Conservation (phyloP, 2,113 vertebrate genomes). For the Paralichthys olivaceus region DNA sequence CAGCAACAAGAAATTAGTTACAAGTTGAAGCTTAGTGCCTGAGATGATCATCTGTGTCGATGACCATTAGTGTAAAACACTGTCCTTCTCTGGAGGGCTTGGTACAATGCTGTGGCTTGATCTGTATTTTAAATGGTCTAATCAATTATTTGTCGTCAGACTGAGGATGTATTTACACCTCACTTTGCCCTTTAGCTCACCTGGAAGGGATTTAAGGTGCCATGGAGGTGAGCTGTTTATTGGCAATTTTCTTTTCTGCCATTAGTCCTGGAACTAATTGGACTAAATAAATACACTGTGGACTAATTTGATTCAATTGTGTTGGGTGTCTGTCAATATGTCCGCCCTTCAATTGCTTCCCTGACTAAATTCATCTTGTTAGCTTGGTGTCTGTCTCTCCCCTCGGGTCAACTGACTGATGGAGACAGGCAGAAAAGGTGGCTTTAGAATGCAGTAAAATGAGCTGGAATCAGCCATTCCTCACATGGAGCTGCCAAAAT, state of each 20-base stretch:
- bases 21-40: conserved; percentile 7
- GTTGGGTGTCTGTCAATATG: conserved; percentile 75
- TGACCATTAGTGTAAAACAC: conserved; percentile 24
- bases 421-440: conserved; percentile 41
- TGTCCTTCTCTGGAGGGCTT: conserved; percentile 17
- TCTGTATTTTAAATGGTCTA: conserved; percentile 34
- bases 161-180: conserved; percentile 22
- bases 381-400: conserved; percentile 60
- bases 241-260: conserved; percentile 61
- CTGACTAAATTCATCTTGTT: conserved; percentile 72
- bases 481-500: conserved; percentile 17
- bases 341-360: conserved; percentile 68
- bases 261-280: conserved; percentile 74
- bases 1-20: neutral
- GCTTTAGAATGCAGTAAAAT: conserved; percentile 60
- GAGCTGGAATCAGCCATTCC: conserved; percentile 47
- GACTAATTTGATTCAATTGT: conserved; percentile 80
- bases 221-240: conserved; percentile 53
- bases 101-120: conserved; percentile 3
- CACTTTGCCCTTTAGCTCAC: conserved; percentile 41
- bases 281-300: conserved; percentile 75
- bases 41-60: conserved; percentile 8
- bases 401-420: conserved; percentile 59
- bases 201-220: conserved; percentile 30
- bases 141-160: conserved; percentile 37